Evolutionary conservation across 2,888 invertebrate genomes (phyloP).

Genomic region (Laothoe populi): DNA sequence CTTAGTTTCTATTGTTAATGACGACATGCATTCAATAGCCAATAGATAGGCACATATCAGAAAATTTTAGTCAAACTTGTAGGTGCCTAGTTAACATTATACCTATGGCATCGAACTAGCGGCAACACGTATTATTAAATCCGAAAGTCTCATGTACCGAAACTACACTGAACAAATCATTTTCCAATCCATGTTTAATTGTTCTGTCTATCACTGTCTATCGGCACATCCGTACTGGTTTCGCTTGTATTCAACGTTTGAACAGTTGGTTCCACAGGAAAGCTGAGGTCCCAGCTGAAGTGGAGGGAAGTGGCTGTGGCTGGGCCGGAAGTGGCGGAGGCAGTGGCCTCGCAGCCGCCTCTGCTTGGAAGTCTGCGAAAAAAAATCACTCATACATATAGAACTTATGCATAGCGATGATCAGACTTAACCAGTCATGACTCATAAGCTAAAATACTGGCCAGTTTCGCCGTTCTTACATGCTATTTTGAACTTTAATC

Average conservation of each 20-base stretch:
- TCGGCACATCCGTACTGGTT: no score
- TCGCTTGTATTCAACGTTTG: slow-evolving; percentile 56
- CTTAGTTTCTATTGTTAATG: neutral
- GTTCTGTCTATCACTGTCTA: neutral
- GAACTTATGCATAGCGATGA: slow-evolving; percentile 1
- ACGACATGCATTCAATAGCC: neutral
- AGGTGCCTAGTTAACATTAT: neutral
- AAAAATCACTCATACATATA: neutral
- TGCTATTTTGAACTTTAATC: no score
- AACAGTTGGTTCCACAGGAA: slow-evolving; percentile 71
- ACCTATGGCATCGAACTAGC: neutral
- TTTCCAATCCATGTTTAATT: neutral
- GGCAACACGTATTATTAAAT: neutral
- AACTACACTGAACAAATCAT: neutral
- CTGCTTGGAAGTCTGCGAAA: slow-evolving; percentile 21
- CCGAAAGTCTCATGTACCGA: neutral
- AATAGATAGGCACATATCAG: neutral
- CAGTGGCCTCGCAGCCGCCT: slow-evolving; percentile 13
- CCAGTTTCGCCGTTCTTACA: no score
- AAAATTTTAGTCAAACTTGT: neutral
- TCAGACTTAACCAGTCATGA: no score
- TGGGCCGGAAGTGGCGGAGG: slow-evolving; percentile 8
- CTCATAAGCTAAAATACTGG: no score
- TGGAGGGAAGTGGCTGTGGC: slow-evolving; percentile 5
- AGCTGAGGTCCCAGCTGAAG: neutral